Percentiles rank a stretch among this genome's conserved stretches.
Evolutionary conservation across 2,888 invertebrate genomes (phyloP).

Genomic region (Hypolimnas misippus): DNA sequence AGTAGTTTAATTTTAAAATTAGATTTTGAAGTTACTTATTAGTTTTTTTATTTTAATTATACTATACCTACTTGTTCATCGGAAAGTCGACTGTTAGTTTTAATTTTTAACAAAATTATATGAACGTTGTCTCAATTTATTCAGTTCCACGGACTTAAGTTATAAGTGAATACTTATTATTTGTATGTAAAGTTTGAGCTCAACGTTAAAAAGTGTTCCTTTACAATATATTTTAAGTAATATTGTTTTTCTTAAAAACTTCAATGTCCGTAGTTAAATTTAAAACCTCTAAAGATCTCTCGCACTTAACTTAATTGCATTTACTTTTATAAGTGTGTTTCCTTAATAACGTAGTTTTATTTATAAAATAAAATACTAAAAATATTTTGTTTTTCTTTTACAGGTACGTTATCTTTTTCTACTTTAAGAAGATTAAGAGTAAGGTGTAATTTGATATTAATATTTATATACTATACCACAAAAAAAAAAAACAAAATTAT

Average conservation of each 20-base stretch:
- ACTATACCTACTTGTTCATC: too few species aligned
- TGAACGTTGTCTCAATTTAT: too few species aligned
- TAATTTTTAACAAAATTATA: too few species aligned
- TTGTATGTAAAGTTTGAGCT: not conserved
- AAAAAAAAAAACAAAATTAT: not conserved
- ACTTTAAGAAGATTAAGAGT: not conserved
- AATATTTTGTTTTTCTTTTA: not conserved
- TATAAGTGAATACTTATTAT: too few species aligned
- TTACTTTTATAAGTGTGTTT: constrained; percentile 12
- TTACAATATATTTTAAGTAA: not conserved
- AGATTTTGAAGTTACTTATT: too few species aligned
- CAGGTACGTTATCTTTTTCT: constrained; percentile 1
- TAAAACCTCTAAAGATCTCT: not conserved
- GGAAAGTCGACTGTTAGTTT: too few species aligned
- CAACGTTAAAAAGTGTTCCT: not conserved
- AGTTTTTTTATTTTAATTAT: not conserved
- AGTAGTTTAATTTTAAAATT: too few species aligned
- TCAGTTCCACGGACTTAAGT: too few species aligned
- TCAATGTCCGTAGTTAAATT: not conserved
- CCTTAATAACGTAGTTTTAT: not conserved
- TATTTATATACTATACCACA: not conserved
- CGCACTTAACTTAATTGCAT: constrained; percentile 12
- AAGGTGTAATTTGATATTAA: not conserved
- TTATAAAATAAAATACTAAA: not conserved
- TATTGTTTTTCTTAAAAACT: not conserved